Percentiles rank a stretch among this genome's conserved stretches.
phyloP scores from a whole-genome alignment of 2,888 invertebrate species.

The Unio delphinus region DNA sequence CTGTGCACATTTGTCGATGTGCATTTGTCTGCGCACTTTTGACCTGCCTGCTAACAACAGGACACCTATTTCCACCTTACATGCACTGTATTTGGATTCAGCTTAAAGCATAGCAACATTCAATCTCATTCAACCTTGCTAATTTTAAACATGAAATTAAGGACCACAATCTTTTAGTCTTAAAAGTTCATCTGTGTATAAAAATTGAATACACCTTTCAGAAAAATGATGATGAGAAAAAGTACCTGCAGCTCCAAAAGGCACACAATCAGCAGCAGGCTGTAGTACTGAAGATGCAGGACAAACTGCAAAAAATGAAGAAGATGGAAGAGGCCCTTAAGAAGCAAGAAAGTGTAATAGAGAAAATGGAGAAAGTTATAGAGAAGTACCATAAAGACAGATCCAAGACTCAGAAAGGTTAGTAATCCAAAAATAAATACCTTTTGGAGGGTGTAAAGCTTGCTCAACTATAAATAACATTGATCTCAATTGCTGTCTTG shows the following conservation, averaged over 20 bases:
- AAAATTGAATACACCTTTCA: constrained; percentile 19
- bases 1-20: no score
- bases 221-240: constrained; percentile 68
- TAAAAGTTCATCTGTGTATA: background rate
- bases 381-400: constrained; percentile 48
- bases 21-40: no score
- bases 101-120: no score
- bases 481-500: no score
- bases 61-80: no score
- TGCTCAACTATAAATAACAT: no score
- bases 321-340: constrained; percentile 65
- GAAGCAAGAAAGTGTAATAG: constrained; percentile 69
- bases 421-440: background rate
- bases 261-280: constrained; percentile 61
- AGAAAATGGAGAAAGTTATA: constrained; percentile 65
- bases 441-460: no score
- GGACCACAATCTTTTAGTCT: no score
- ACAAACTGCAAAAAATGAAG: constrained; percentile 57
- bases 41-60: no score
- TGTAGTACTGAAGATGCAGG: constrained; percentile 61
- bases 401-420: constrained; percentile 36
- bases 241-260: constrained; percentile 52
- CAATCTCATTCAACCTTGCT: no score
- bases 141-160: no score
- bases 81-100: no score